Evolutionary conservation across 64 coral and sea anemone species (phyloP).

Genomic region (Hydrozoanthus tunicans): DNA sequence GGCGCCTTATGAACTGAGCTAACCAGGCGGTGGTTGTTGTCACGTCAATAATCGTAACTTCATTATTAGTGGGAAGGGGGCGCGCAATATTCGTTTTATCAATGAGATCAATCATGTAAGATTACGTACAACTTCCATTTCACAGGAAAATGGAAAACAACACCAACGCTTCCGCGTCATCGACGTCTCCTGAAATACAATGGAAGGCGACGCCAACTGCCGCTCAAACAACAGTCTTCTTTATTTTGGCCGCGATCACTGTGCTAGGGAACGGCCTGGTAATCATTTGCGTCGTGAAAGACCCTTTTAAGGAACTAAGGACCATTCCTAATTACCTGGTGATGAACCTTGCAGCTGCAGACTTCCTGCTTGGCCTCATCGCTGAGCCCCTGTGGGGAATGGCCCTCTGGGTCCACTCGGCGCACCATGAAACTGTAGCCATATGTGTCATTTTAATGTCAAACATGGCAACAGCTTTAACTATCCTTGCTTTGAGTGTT

Average conservation of each 20-base stretch:
- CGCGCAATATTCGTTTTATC: too few relatives aligned
- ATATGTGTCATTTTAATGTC: conserved; percentile 26
- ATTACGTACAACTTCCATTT: neutral
- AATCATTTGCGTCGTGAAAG: conserved; percentile 2
- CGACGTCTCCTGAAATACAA: neutral
- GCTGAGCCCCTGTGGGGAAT: conserved; percentile 66
- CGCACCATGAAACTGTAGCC: neutral
- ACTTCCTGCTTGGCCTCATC: conserved; percentile 45
- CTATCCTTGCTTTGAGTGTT: conserved; percentile 42
- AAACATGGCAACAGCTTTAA: conserved; percentile 1
- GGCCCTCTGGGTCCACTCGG: neutral
- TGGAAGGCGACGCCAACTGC: conserved; percentile 53
- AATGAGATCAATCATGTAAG: too few relatives aligned
- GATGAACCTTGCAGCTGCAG: conserved; percentile 36
- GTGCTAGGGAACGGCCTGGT: conserved; percentile 43
- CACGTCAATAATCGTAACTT: too few relatives aligned
- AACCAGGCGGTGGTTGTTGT: too few relatives aligned
- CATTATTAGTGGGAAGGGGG: too few relatives aligned
- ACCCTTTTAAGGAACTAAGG: conserved; percentile 53
- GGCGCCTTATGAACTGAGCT: too few relatives aligned
- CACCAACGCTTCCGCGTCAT: conserved; percentile 22
- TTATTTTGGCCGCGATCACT: conserved; percentile 32
- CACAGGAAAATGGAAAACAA: conserved; percentile 10
- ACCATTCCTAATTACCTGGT: conserved; percentile 53
- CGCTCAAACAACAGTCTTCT: conserved; percentile 28